Base-by-base conservation (phyloP, 2,888 invertebrate genomes). In the Lasius fuliginosus region DNA sequence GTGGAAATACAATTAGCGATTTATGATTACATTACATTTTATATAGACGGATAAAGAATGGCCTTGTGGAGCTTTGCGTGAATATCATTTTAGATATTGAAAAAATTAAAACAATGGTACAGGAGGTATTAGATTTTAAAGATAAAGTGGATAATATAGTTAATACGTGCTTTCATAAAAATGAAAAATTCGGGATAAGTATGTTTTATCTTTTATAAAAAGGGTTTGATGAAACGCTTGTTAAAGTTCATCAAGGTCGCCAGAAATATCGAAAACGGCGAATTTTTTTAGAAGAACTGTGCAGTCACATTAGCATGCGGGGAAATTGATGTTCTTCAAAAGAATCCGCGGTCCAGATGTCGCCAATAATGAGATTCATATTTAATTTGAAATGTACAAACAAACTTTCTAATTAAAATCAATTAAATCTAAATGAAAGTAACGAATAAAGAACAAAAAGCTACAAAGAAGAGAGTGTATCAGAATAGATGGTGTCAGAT, bases 341-440 rank as follows among this genome's bases (percentile, higher is more conserved):
- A 99, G 96, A 95, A 96, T 87, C 99, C 99, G 33, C 97, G 98
- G 99, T 56, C 97, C 98, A 88, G 99, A 99, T 93, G 97, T 99
- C 60, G 97, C 96, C 88, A 98, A 98, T 95, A 96, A 96, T 1
- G 99, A 23, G 96, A 95, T 99, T 99, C 95, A 95, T 96, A 88
- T 99, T 99, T 95, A 99, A 99, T 95, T 96, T 96, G 18, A 99
- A 99, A 90, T 99, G 99, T 95, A 98, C 97, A 23, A 23, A 92
- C 92, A 99, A 23, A 23, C 23, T 23, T 23, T 23, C 23, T 23
- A 23, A 23, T 99, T 95, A 99, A 99, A 96, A 99, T 99, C 94
- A 99, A 99, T 96, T 99, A 99, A 96, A 99, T 99, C 93, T 99
- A 99, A 96, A 98, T 99, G 98, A 99, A 99, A 95, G 99, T 99